phyloP scores from a whole-genome alignment of 2,797 vertebrate genomes.

The Silurus aristotelis region DNA sequence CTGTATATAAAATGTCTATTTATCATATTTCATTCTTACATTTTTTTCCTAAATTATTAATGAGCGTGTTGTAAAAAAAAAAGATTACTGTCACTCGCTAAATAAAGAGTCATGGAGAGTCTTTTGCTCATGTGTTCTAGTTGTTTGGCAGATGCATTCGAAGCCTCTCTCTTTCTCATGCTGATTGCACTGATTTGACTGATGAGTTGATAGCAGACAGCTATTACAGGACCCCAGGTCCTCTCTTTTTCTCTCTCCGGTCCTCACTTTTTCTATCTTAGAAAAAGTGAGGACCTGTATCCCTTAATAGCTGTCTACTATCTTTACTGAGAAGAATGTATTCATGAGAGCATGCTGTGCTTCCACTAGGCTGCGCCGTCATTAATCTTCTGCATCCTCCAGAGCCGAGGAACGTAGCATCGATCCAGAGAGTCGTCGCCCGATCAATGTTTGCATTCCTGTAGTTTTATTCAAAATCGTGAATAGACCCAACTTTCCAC shows the following conservation, averaged over 20 bases:
- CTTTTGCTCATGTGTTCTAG: neutral
- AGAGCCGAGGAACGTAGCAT: neutral
- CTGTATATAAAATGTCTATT: too few relatives aligned
- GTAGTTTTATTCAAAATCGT: neutral
- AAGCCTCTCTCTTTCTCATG: neutral
- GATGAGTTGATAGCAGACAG: conserved; percentile 25
- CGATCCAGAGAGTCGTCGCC: neutral
- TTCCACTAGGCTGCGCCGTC: neutral
- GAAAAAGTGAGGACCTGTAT: too few relatives aligned
- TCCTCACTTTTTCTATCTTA: neutral
- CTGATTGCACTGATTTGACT: conserved; percentile 35
- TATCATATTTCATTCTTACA: neutral
- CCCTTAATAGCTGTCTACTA: too few relatives aligned
- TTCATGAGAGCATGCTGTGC: neutral
- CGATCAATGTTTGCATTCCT: neutral
- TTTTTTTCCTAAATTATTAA: conserved; percentile 27
- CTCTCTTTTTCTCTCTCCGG: too few relatives aligned
- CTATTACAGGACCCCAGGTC: neutral
- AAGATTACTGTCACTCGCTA: conserved; percentile 13
- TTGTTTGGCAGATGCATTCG: neutral
- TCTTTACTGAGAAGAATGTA: neutral
- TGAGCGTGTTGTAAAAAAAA: conserved; percentile 11
- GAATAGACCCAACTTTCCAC: conserved; percentile 10
- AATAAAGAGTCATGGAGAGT: conserved; percentile 22
- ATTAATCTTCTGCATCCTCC: neutral